Conservation (phyloP, 2,797 vertebrate species). For the Ceryle rudis region DNA sequence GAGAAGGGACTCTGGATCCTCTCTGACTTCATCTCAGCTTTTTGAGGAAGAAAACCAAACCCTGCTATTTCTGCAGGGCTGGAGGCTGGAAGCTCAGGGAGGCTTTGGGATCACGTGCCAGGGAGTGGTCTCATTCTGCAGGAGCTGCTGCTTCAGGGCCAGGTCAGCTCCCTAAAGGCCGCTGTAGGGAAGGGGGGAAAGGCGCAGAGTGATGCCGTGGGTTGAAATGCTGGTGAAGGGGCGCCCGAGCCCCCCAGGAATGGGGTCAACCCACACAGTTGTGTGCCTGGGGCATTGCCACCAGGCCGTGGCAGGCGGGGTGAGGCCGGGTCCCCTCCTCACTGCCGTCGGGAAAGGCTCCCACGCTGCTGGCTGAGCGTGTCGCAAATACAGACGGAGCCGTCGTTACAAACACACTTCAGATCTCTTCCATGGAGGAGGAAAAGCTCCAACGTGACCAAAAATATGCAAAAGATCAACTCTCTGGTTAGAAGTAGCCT, state of each 20-base stretch:
- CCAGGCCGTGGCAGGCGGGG: background rate
- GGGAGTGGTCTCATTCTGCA: fast-evolving
- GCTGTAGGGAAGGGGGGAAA: fast-evolving
- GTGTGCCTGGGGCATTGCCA: background rate
- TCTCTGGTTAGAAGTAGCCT: conserved; percentile 17
- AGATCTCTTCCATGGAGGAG: background rate
- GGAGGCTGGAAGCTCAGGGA: background rate
- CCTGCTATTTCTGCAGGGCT: background rate
- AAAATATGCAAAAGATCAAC: conserved; percentile 46
- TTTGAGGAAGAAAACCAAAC: background rate
- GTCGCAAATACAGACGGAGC: background rate
- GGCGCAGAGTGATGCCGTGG: background rate
- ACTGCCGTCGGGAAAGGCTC: fast-evolving
- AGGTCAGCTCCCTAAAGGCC: background rate
- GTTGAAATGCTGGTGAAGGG: background rate
- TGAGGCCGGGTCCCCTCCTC: background rate
- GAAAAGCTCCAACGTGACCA: background rate
- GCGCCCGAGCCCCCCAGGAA: fast-evolving
- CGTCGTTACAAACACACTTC: background rate
- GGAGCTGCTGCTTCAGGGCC: fast-evolving
- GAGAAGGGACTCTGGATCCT: background rate
- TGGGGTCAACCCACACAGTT: fast-evolving
- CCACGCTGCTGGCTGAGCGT: background rate
- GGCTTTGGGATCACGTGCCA: fast-evolving
- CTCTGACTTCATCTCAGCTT: background rate